A percentile compares a stretch with the other conserved stretches of the same genome.
These are phyloP conservation scores for Hofmannophila pseudospretella DNA, from an alignment of 2,888 invertebrate genomes.

Conservation along the genomic window DNA sequence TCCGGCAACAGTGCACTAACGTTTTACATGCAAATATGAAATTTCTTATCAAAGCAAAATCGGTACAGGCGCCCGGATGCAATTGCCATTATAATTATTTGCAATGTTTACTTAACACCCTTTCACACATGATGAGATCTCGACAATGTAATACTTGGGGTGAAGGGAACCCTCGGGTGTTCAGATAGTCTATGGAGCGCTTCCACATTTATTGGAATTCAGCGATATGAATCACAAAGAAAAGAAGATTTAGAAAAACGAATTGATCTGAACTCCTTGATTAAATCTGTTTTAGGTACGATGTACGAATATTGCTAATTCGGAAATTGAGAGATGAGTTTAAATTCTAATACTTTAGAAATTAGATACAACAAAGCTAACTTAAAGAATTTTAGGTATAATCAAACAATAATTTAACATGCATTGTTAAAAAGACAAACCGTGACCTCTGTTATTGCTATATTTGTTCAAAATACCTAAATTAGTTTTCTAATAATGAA, in stretches of 20 bases:
- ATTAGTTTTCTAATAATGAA: no score
- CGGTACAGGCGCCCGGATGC: slow-evolving; percentile 52
- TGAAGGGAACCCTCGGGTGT: slow-evolving; percentile 28
- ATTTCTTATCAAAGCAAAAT: slow-evolving; percentile 64
- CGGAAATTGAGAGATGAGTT: no score
- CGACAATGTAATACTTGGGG: slow-evolving; percentile 52
- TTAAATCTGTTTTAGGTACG: no score
- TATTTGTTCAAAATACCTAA: no score
- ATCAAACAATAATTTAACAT: no score
- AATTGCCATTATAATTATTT: slow-evolving; percentile 76
- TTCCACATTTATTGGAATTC: slow-evolving; percentile 37
- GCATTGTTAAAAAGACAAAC: no score
- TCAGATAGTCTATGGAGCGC: slow-evolving; percentile 23
- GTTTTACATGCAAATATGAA: slow-evolving; percentile 69
- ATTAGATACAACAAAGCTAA: no score
- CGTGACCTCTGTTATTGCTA: no score
- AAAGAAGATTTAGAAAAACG: slow-evolving; percentile 19
- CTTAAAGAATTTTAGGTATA: no score
- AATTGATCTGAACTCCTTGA: slow-evolving; percentile 3
- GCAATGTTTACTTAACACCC: slow-evolving; percentile 80
- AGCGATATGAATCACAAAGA: slow-evolving; percentile 39
- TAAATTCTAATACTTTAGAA: no score
- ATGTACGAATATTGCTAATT: no score
- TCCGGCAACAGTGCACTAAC: slow-evolving; percentile 43
- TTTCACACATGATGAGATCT: slow-evolving; percentile 74